These are phyloP conservation scores for Chanos chanos DNA, from an alignment of 2,797 vertebrate genomes.

Conservation along the genomic window DNA sequence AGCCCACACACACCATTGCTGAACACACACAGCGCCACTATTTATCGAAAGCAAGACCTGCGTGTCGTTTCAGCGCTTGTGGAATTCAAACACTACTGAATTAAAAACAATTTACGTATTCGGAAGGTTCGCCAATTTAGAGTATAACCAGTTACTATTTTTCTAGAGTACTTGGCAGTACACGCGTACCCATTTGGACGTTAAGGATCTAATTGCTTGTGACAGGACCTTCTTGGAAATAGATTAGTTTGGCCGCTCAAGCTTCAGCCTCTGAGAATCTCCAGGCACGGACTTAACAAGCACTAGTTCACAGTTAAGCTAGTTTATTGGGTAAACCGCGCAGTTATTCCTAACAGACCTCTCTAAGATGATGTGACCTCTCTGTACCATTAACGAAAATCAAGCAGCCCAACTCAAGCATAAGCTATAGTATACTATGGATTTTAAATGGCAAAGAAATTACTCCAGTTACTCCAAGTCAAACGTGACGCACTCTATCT, in stretches of 20 bases:
- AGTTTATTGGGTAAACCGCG: background rate
- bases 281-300: slow-evolving; percentile 20
- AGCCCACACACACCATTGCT: no score
- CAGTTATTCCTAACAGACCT: no score
- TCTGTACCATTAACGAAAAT: no score
- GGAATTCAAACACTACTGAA: no score
- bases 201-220: slow-evolving; percentile 53
- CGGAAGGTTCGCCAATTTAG: background rate
- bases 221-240: slow-evolving; percentile 60
- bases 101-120: slow-evolving; percentile 21
- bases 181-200: slow-evolving; percentile 2
- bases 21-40: no score
- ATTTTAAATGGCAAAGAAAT: background rate
- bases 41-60: background rate
- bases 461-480: no score
- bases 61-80: no score
- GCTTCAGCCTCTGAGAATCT: slow-evolving; percentile 14
- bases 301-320: background rate
- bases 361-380: no score
- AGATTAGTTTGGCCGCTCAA: slow-evolving; percentile 57
- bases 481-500: no score
- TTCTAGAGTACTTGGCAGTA: slow-evolving; percentile 23
- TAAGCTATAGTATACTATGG: background rate
- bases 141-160: slow-evolving; percentile 1
- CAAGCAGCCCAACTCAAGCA: no score